phyloP scores from a whole-genome alignment of 2,888 invertebrate genomes.

The Poecilobothrus nobilitatus region DNA sequence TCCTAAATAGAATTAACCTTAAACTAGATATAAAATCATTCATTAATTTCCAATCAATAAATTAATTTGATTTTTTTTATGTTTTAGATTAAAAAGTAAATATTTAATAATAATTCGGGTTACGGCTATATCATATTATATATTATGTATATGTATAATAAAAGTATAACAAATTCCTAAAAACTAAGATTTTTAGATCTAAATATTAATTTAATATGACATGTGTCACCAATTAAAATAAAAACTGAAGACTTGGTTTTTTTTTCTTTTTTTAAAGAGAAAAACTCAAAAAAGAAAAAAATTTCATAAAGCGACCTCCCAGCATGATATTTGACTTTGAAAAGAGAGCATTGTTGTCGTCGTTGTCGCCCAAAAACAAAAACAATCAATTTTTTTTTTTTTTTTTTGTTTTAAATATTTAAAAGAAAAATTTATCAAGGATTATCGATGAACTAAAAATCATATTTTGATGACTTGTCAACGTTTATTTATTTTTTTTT shows the following conservation, averaged over 20 bases:
- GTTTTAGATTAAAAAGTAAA: no score
- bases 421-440: not conserved
- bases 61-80: no score
- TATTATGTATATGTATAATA: no score
- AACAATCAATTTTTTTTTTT: no score
- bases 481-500: not conserved
- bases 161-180: no score
- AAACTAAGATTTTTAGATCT: not conserved
- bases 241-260: not conserved
- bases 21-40: no score
- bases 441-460: not conserved
- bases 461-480: slow-evolving; percentile 4
- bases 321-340: not conserved
- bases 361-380: not conserved
- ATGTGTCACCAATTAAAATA: slow-evolving; percentile 16
- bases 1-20: no score
- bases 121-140: no score
- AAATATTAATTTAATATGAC: slow-evolving; percentile 16
- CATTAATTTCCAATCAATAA: no score
- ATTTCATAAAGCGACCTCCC: not conserved
- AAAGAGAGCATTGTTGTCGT: no score
- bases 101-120: no score
- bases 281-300: slow-evolving; percentile 5
- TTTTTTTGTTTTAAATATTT: no score
- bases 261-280: not conserved